Evolutionary conservation across 2,888 invertebrate genomes (phyloP), one percentile per base, ranked within the genome.

Genomic region (Tupiocoris notatus): DNA sequence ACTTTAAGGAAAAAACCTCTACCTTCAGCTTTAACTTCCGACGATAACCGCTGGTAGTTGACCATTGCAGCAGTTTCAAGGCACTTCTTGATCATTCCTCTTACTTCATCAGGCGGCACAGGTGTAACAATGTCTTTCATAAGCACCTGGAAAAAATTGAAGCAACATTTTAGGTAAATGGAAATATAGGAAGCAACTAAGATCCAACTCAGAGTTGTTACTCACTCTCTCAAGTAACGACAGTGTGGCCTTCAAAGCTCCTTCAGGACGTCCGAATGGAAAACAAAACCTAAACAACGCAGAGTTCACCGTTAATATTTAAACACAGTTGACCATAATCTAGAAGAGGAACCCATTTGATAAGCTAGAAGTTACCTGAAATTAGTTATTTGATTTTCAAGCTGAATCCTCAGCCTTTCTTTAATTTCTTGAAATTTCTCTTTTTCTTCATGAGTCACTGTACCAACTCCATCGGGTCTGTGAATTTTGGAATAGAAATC

Each of bases 71-170:
- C 99, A 79, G 95, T 96, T 87, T 99, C 98, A 81, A 99, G 87
- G 84, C 98, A 96, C 81, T 96, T 96, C 84, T 97, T 95, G 80
- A 99, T 98, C 89, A 98, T 94, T 58, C 90, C 89, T 79, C 98
- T 89, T 0, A 99, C 98, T 85, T 99, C 99, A 84, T 98, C 89
- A 81, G 95, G 91, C 77, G 96, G 94, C 68, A 98, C 98, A 3
- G 98, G 97, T 25, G 98, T 98, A 62, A 95, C 96, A 79, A 97
- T 94, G 84, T 99, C 99, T 85, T 99, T 99, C 98, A 99, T 99
- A 79, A 99, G 85, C 12, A 99, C 98, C 88, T 88, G 81, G 7
- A 57, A 67, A 67, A 39, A 25, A 67, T 17, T 59, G 59, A n/a
- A 59, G n/a, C n/a, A n/a, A n/a, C n/a, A n/a, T n/a, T n/a, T n/a